A percentile compares a stretch with the other conserved stretches of the same genome.
Evolutionary conservation across 1,140 invertebrate species (phyloP).

Genomic region (Drosophila virilis): DNA sequence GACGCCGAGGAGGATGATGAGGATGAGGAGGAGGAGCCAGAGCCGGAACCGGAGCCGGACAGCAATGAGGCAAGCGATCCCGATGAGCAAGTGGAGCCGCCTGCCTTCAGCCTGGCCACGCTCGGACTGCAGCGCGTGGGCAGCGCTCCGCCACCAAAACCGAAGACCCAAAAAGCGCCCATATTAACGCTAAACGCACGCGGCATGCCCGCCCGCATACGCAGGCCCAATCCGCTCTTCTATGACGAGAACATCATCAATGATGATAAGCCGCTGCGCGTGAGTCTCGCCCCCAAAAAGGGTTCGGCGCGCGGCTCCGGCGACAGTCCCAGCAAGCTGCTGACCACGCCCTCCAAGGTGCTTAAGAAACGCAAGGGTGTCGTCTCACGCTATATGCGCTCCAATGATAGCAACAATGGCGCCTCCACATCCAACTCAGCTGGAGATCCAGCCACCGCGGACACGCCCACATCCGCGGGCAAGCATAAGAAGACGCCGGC

Average conservation of each 20-base stretch:
- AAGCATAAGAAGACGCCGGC: conserved; percentile 38
- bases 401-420: conserved; percentile 70
- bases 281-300: conserved; percentile 85
- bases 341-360: conserved; percentile 84
- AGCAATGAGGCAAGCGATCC: conserved; percentile 59
- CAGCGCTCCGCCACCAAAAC: conserved; percentile 88
- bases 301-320: conserved; percentile 37
- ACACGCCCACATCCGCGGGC: conserved; percentile 1
- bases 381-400: conserved; percentile 78
- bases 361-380: conserved; percentile 85
- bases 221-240: conserved; percentile 95
- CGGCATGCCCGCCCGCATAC: conserved; percentile 94
- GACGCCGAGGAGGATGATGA: conserved; percentile 34
- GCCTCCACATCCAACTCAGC: conserved; percentile 68
- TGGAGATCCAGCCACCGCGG: conserved; percentile 16
- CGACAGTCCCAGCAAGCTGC: conserved; percentile 83
- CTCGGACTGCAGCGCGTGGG: conserved; percentile 92
- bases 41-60: conserved; percentile 56
- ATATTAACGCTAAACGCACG: conserved; percentile 91
- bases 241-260: conserved; percentile 96
- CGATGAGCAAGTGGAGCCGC: conserved; percentile 87
- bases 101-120: conserved; percentile 89
- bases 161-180: conserved; percentile 88
- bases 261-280: conserved; percentile 89
- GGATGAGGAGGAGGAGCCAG: conserved; percentile 28